Conservation (phyloP, 37 sponge, comb jelly and placozoan species). For the Dysidea cf. avara region DNA sequence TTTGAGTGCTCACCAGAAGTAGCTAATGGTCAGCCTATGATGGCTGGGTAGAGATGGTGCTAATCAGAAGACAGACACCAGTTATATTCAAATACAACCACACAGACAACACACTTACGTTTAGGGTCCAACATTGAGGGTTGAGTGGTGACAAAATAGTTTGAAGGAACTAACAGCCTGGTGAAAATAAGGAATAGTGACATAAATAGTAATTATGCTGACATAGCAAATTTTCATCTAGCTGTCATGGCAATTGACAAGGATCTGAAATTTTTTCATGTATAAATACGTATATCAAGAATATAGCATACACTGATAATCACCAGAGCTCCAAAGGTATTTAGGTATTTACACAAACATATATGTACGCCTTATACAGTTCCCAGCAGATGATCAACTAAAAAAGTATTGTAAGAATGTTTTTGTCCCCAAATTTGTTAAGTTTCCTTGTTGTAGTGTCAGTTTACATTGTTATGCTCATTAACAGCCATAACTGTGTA, state of each 20-base stretch:
- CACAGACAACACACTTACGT: constrained; percentile 11
- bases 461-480: too few relatives aligned
- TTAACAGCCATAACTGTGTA: too few relatives aligned
- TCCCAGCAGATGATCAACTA: too few relatives aligned
- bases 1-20: constrained; percentile 35
- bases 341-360: too few relatives aligned
- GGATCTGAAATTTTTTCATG: constrained; percentile 16
- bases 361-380: too few relatives aligned
- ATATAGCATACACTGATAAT: too few relatives aligned
- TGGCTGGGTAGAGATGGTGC: constrained; percentile 24
- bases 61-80: background rate
- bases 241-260: background rate
- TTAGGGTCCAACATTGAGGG: constrained; percentile 12
- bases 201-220: constrained; percentile 24
- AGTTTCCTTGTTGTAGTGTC: too few relatives aligned
- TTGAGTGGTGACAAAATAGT: constrained; percentile 35
- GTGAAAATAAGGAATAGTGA: too few relatives aligned
- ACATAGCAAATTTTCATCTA: constrained; percentile 48
- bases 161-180: constrained; percentile 49
- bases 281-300: too few relatives aligned
- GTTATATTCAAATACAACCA: background rate
- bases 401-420: too few relatives aligned
- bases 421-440: too few relatives aligned
- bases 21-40: constrained; percentile 25
- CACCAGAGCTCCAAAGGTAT: too few relatives aligned